These are phyloP conservation scores for Caenorhabditis sinica DNA, from an alignment of 2,888 invertebrate genomes.

Conservation along the genomic window DNA sequence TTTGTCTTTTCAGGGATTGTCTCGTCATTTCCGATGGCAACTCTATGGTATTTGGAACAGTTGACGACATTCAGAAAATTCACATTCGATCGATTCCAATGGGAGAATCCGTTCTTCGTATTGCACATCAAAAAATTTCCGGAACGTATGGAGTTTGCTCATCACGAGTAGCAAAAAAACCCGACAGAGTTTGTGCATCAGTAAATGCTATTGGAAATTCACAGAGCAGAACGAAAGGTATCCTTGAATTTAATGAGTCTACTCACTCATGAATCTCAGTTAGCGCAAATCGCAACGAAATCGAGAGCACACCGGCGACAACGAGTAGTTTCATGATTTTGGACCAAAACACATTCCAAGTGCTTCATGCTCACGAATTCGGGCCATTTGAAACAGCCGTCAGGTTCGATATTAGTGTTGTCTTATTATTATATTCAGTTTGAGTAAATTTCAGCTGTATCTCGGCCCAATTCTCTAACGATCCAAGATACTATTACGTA, in stretches of 20 bases:
- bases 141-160: conserved; percentile 94
- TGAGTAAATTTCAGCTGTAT: conserved; percentile 48
- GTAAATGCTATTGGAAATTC: conserved; percentile 33
- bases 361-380: conserved; percentile 95
- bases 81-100: conserved; percentile 90
- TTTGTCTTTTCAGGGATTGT: conserved; percentile 80
- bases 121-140: conserved; percentile 92
- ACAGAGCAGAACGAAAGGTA: conserved; percentile 43
- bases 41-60: conserved; percentile 89
- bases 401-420: conserved; percentile 44
- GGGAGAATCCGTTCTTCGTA: conserved; percentile 93
- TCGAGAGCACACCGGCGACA: conserved; percentile 86
- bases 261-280: neutral
- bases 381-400: conserved; percentile 88
- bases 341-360: conserved; percentile 97
- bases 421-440: neutral
- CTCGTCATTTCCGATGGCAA: conserved; percentile 93
- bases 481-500: conserved; percentile 93
- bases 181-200: conserved; percentile 45
- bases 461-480: conserved; percentile 88
- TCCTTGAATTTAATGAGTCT: too few relatives aligned
- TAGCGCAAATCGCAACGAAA: conserved; percentile 38
- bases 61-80: conserved; percentile 82
- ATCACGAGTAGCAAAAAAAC: conserved; percentile 90
- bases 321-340: conserved; percentile 88